Conservation (phyloP, 2,113 vertebrate species). For the Syrrhaptes paradoxus region DNA sequence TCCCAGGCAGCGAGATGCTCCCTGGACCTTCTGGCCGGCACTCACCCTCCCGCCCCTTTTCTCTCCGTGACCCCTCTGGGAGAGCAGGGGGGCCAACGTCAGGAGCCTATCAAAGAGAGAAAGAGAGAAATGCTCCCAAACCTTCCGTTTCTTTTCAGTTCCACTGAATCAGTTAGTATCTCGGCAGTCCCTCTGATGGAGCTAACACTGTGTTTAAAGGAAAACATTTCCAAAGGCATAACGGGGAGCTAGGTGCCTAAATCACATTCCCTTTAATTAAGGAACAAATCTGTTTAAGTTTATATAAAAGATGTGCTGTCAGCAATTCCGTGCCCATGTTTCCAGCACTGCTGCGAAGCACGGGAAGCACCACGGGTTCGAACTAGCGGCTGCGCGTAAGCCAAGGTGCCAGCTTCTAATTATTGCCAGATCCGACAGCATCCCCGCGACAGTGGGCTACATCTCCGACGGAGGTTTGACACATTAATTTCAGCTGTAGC, state of each 20-base stretch:
- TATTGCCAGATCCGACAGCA: background rate
- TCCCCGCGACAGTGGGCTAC: background rate
- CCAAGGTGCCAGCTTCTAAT: background rate
- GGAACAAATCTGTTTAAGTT: background rate
- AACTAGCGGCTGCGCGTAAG: background rate
- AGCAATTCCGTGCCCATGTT: background rate
- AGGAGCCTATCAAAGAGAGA: background rate
- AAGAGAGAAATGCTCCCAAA: background rate
- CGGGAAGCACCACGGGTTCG: background rate
- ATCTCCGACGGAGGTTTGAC: background rate
- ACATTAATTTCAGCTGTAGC: background rate
- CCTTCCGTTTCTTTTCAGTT: background rate
- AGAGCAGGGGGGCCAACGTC: background rate
- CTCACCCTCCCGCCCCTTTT: too few relatives aligned
- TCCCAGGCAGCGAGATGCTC: rapidly evolving
- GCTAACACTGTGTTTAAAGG: background rate
- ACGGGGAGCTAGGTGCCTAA: background rate
- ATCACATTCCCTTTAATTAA: background rate
- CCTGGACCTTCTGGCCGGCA: rapidly evolving
- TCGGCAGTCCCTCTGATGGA: background rate
- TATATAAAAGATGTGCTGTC: background rate
- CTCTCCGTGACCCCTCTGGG: too few relatives aligned
- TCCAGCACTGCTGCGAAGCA: background rate
- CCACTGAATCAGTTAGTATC: background rate
- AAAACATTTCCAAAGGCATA: background rate